A percentile compares a stretch with the other conserved stretches of the same genome.
These are phyloP conservation scores for Acanthosepion esculentum DNA, from an alignment of 2,888 invertebrate genomes.

Conservation along the genomic window DNA sequence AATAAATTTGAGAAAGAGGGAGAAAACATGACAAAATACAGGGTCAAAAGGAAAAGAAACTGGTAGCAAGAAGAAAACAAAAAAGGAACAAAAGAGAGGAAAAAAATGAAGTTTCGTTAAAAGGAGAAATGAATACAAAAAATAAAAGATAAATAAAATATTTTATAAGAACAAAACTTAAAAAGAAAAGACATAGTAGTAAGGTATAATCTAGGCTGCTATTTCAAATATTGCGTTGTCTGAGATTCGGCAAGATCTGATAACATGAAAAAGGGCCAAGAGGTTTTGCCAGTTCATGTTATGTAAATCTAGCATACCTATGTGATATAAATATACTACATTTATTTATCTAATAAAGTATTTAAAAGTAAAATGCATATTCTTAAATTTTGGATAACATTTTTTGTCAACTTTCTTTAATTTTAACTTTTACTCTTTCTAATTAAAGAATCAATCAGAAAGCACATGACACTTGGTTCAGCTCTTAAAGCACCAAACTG, in stretches of 20 bases:
- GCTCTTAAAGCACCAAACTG: neutral
- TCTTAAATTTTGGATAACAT: too few relatives aligned
- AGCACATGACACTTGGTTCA: neutral
- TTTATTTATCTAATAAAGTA: too few relatives aligned
- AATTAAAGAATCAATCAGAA: neutral
- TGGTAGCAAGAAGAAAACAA: neutral
- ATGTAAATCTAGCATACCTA: too few relatives aligned
- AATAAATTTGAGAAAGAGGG: too few relatives aligned
- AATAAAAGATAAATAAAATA: neutral
- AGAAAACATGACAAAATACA: too few relatives aligned
- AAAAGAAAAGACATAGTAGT: too few relatives aligned
- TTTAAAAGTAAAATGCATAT: too few relatives aligned
- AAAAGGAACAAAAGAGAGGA: neutral
- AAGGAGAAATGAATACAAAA: neutral
- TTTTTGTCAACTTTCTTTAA: neutral
- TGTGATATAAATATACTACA: too few relatives aligned
- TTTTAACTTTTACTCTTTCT: neutral
- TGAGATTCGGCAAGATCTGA: neutral
- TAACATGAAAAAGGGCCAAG: too few relatives aligned
- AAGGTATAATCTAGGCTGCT: neutral
- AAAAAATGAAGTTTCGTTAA: neutral
- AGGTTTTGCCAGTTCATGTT: too few relatives aligned
- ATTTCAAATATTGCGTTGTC: neutral
- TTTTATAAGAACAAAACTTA: neutral
- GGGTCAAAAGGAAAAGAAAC: neutral